These are phyloP conservation scores for Sinopyrophorus schimmeli DNA, from an alignment of 2,888 invertebrate genomes.

Conservation along the genomic window DNA sequence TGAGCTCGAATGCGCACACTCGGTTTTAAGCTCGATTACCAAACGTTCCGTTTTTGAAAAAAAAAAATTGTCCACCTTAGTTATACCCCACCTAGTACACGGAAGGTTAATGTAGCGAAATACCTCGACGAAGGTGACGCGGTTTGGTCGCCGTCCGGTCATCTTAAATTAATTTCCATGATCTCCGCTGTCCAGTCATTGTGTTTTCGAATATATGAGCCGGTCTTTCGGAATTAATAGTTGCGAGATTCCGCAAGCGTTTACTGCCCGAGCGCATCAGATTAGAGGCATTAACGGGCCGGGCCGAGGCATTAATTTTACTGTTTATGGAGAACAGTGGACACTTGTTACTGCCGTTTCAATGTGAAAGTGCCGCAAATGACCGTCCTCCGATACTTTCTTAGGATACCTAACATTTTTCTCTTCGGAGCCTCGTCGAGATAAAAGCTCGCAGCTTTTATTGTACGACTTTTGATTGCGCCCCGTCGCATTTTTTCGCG, in stretches of 20 bases:
- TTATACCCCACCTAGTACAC: too few relatives aligned
- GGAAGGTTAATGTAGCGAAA: conserved; percentile 15
- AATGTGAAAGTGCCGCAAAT: conserved; percentile 29
- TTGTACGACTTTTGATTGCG: too few relatives aligned
- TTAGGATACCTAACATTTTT: too few relatives aligned
- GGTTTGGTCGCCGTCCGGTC: conserved; percentile 27
- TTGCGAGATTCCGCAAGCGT: conserved; percentile 54
- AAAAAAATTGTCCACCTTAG: too few relatives aligned
- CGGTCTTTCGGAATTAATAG: conserved; percentile 53
- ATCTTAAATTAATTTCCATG: conserved; percentile 39
- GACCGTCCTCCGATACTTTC: conserved; percentile 21
- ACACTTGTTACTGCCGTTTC: conserved; percentile 38
- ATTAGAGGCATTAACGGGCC: conserved; percentile 55
- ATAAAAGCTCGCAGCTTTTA: too few relatives aligned
- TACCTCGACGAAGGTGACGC: conserved; percentile 20
- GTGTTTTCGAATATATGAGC: conserved; percentile 52
- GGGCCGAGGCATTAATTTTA: conserved; percentile 54
- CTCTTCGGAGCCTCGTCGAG: too few relatives aligned
- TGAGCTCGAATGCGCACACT: too few relatives aligned
- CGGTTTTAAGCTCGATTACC: too few relatives aligned
- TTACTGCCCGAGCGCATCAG: conserved; percentile 54
- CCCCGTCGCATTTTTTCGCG: too few relatives aligned
- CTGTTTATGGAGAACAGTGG: conserved; percentile 49
- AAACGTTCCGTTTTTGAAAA: too few relatives aligned
- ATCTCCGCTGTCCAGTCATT: conserved; percentile 43